These are phyloP conservation scores for Dicerorhinus sumatrensis DNA, from an alignment of 2,113 vertebrate species.

Conservation along the genomic window DNA sequence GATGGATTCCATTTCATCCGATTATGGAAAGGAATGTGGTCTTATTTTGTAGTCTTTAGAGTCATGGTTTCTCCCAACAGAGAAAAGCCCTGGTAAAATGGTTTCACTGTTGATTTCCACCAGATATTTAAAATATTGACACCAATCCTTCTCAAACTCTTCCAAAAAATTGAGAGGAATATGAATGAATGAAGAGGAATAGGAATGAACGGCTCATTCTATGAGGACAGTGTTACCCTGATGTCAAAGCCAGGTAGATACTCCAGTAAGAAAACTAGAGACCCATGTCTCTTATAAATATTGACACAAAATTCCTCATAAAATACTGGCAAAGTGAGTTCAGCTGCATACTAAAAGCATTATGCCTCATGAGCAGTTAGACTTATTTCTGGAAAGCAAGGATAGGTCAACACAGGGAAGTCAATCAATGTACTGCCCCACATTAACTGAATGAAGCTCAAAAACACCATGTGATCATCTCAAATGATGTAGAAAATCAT, in stretches of 20 bases:
- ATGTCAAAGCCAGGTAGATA: not conserved
- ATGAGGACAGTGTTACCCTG: not conserved
- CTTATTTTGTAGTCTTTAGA: not conserved
- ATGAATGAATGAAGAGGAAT: no score
- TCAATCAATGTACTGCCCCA: not conserved
- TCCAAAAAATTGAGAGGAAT: not conserved
- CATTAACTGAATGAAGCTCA: no score
- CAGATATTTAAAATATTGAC: not conserved
- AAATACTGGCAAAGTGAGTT: not conserved
- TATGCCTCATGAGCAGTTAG: not conserved
- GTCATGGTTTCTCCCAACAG: not conserved
- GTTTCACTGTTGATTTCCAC: not conserved
- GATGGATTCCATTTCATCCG: not conserved
- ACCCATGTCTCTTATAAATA: not conserved
- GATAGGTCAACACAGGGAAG: not conserved
- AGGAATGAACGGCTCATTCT: not conserved
- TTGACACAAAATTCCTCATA: not conserved
- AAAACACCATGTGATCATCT: no score
- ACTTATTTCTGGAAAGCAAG: not conserved
- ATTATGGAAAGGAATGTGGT: not conserved
- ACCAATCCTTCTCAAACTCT: not conserved
- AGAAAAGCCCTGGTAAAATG: not conserved
- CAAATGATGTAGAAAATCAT: no score
- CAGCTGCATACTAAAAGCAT: not conserved
- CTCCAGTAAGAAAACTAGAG: not conserved